A percentile compares a stretch with the other conserved stretches of the same genome.
These are phyloP conservation scores for Cantharis nigra DNA, from an alignment of 2,888 invertebrate genomes.

Conservation along the genomic window DNA sequence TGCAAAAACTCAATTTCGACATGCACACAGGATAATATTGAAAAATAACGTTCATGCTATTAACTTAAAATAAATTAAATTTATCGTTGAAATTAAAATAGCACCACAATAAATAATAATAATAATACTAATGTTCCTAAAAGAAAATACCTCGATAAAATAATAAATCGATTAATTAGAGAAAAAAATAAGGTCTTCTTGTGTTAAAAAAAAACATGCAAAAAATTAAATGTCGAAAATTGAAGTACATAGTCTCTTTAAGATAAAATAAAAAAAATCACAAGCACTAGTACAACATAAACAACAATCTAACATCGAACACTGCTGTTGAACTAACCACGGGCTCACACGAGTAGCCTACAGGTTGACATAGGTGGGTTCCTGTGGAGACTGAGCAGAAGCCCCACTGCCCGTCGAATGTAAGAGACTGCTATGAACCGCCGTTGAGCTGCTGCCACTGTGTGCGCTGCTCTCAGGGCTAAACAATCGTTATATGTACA, in stretches of 20 bases:
- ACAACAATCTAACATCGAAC: constrained; percentile 45
- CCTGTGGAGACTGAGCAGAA: constrained; percentile 74
- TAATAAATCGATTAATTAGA: background rate
- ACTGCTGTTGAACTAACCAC: constrained; percentile 58
- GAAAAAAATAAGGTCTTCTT: background rate
- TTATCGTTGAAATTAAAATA: background rate
- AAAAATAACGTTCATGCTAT: constrained; percentile 21
- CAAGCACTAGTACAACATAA: constrained; percentile 33
- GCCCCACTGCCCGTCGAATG: constrained; percentile 61
- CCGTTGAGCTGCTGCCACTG: constrained; percentile 51
- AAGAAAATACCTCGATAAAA: background rate
- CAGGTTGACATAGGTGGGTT: constrained; percentile 93
- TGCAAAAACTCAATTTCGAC: background rate
- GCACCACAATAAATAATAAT: background rate
- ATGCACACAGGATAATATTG: background rate
- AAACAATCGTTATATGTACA: constrained; percentile 57
- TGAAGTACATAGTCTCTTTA: constrained; percentile 16
- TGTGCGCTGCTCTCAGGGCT: constrained; percentile 56
- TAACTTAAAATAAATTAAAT: background rate
- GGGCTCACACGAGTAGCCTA: constrained; percentile 33
- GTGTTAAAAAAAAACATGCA: background rate
- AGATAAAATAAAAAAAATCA: constrained; percentile 22
- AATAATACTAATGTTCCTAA: background rate
- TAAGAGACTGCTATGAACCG: constrained; percentile 54
- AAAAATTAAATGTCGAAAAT: constrained; percentile 1